Evolutionary conservation across 2,113 vertebrate species (phyloP).

Genomic region (Chitala chitala): DNA sequence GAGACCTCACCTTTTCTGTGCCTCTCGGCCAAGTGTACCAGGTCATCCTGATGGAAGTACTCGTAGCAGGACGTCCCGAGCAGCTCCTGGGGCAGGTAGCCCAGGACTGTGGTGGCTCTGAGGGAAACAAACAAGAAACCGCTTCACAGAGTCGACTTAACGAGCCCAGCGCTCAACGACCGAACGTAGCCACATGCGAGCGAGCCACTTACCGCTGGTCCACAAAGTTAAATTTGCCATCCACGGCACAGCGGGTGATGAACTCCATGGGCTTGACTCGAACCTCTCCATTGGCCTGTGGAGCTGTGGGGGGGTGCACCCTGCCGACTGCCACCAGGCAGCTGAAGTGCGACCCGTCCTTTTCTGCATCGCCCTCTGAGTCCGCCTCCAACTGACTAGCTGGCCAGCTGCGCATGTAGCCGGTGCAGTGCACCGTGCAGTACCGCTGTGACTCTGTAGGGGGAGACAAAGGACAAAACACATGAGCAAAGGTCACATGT

Average conservation of each 20-base stretch:
- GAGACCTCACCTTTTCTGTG: constrained; percentile 79
- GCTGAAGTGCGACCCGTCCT: constrained; percentile 73
- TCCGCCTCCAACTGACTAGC: constrained; percentile 69
- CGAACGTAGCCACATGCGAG: not conserved
- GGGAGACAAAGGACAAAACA: constrained; percentile 1
- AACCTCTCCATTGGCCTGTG: constrained; percentile 71
- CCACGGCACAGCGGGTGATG: constrained; percentile 79
- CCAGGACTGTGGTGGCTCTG: constrained; percentile 81
- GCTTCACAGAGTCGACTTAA: not conserved
- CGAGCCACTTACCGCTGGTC: constrained; percentile 72
- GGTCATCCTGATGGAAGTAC: constrained; percentile 86
- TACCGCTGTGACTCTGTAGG: constrained; percentile 74
- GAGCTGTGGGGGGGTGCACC: constrained; percentile 65
- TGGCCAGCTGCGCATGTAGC: constrained; percentile 82
- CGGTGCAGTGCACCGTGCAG: constrained; percentile 84
- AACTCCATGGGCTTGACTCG: constrained; percentile 79
- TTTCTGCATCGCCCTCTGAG: constrained; percentile 69
- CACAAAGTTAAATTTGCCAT: constrained; percentile 87
- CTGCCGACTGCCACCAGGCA: constrained; percentile 83
- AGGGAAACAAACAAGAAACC: not conserved
- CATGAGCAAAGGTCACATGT: not conserved
- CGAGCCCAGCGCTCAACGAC: not conserved
- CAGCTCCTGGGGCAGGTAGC: constrained; percentile 85
- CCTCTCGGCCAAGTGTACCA: constrained; percentile 77
- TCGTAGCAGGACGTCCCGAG: constrained; percentile 90